phyloP scores from a whole-genome alignment of 2,888 invertebrate species.

The Heliconius sara region DNA sequence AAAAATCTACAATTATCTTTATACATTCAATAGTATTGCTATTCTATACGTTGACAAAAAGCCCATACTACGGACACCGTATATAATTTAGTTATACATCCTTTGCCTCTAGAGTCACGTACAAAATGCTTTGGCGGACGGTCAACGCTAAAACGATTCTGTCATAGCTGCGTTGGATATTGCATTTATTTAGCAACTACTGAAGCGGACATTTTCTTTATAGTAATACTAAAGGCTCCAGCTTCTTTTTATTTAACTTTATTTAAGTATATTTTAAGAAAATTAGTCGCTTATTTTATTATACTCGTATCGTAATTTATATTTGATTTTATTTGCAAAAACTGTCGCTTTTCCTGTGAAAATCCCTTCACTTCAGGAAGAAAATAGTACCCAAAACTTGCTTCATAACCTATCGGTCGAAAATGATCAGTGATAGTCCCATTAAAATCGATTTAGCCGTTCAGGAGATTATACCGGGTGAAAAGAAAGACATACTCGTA shows the following conservation, averaged over 20 bases:
- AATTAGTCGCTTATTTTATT: neutral
- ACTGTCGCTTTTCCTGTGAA: too few relatives aligned
- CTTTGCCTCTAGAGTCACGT: conserved; percentile 30
- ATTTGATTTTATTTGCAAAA: too few relatives aligned
- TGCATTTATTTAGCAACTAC: conserved; percentile 14
- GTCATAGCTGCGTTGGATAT: conserved; percentile 8
- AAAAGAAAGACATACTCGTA: too few relatives aligned
- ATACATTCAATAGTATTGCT: neutral
- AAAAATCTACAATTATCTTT: neutral
- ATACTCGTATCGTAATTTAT: too few relatives aligned
- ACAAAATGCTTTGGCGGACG: conserved; percentile 26
- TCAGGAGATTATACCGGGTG: too few relatives aligned
- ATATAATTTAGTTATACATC: conserved; percentile 29
- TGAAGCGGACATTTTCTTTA: neutral
- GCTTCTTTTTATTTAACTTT: neutral
- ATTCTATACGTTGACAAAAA: conserved; percentile 21
- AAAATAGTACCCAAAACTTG: too few relatives aligned
- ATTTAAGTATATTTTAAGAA: neutral
- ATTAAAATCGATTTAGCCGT: too few relatives aligned
- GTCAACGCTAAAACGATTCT: conserved; percentile 13
- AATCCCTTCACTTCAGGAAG: too few relatives aligned
- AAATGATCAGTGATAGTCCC: too few relatives aligned
- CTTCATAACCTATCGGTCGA: too few relatives aligned
- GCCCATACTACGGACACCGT: conserved; percentile 1
- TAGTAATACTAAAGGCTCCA: neutral